Evolutionary conservation across 1,140 invertebrate species (phyloP), one percentile per base, ranked within the genome.

Genomic region (Helicoverpa zea): DNA sequence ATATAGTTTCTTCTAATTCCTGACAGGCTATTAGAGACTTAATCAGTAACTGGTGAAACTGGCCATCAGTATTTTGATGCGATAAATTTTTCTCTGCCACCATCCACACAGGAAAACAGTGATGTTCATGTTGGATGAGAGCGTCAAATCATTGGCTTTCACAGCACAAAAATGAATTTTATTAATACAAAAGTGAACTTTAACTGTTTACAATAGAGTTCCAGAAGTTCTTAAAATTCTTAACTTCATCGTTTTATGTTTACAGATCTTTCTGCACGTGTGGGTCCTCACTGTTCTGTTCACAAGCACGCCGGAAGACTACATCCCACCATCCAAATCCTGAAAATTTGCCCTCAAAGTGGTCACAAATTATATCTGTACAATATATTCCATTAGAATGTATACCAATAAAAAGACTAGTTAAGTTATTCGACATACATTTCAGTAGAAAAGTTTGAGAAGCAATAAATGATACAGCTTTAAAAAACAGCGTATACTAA

Each of bases 251-350:
- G 35, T 35, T 3, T 35, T 35, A 0, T 52, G 10, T 10, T 89
- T 85, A 51, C 87, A 94, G 93, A 80, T 94, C 18, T 88, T 91
- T 58, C 85, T 94, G 11, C 92, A 94, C 81, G 83, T 94, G 4
- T 94, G 92, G 92, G 91, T 94, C 23, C 73, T 94, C 9, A 92
- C 89, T 1, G 92, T 94, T 0, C 73, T 94, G 29, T 88, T 94
- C 29, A 89, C 90, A 43, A 93, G 84, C 54, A 91, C 91, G 1
- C 93, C 93, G 14, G 89, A 92, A 58, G 84, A 84, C 29, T 88
- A 86, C 63, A 78, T 81, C 30, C 58, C 87, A 4, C 79, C 88
- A 0, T 85, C 76, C n/a, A 91, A 87, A 81, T 86, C 85, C 35
- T 43, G 35, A 43, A 43, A 43, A 43, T 58, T 92, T 89, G 30